phyloP scores from a whole-genome alignment of 2,113 vertebrate species.

The Tiliqua scincoides region DNA sequence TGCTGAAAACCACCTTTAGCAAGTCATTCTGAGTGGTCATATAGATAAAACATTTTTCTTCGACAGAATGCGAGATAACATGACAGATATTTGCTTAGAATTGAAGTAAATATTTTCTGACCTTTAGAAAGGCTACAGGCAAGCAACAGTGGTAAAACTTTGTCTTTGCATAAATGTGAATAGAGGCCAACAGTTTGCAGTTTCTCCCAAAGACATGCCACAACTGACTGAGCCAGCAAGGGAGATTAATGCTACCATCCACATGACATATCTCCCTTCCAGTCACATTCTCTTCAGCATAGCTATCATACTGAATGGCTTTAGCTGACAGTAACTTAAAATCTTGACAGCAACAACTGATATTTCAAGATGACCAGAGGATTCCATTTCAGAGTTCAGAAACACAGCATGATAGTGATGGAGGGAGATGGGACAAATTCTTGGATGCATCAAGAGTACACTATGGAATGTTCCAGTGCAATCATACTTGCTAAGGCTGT shows the following conservation, averaged over 20 bases:
- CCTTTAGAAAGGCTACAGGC: neutral
- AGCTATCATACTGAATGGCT: slow-evolving; percentile 8
- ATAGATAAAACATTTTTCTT: neutral
- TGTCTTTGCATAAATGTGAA: neutral
- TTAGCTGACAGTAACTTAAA: neutral
- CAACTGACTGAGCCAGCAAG: neutral
- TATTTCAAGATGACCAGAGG: slow-evolving; percentile 30
- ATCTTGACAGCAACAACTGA: slow-evolving; percentile 14
- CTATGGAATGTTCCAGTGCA: neutral
- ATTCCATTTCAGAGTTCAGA: slow-evolving; percentile 42
- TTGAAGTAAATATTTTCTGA: neutral
- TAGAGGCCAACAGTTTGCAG: neutral
- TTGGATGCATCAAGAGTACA: slow-evolving; percentile 17
- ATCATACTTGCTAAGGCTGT: neutral
- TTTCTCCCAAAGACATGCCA: too few relatives aligned
- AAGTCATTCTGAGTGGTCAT: neutral
- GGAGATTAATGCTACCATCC: slow-evolving; percentile 7
- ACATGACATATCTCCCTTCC: neutral
- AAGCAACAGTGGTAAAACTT: neutral
- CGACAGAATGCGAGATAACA: neutral
- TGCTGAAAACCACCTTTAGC: neutral
- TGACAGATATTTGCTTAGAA: neutral
- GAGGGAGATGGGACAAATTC: neutral
- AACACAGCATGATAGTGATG: neutral
- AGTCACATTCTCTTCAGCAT: rapidly evolving